phyloP scores from a whole-genome alignment of 2,888 invertebrate genomes.

The Standfussiana lucernea region DNA sequence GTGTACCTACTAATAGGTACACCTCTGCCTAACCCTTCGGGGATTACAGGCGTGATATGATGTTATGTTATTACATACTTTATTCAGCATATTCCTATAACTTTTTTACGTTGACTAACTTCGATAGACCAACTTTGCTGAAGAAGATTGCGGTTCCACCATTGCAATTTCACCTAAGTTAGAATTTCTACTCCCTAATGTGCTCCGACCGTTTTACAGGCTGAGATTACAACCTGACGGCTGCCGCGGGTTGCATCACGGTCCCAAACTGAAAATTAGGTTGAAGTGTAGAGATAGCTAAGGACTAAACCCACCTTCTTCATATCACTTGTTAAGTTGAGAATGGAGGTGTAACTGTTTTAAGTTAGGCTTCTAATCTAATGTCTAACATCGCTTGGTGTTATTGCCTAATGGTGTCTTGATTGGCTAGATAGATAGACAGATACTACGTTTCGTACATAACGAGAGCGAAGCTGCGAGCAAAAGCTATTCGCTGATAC shows the following conservation, averaged over 20 bases:
- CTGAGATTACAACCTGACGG: slow-evolving; percentile 55
- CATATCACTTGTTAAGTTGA: slow-evolving; percentile 30
- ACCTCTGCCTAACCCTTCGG: too few species aligned
- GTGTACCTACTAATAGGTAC: too few species aligned
- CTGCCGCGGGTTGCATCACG: slow-evolving; percentile 48
- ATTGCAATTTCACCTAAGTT: slow-evolving; percentile 50
- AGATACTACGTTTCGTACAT: too few species aligned
- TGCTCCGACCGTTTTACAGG: slow-evolving; percentile 54
- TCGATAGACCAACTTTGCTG: slow-evolving; percentile 41
- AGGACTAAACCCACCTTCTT: slow-evolving; percentile 16
- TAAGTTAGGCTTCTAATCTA: slow-evolving; percentile 12
- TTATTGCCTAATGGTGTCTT: background rate
- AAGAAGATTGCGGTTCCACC: slow-evolving; percentile 31
- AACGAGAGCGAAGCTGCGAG: too few species aligned
- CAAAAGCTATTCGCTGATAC: background rate
- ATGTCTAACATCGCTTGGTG: background rate
- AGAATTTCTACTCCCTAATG: slow-evolving; percentile 61
- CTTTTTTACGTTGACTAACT: slow-evolving; percentile 39
- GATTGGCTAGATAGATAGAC: background rate
- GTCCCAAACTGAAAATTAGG: slow-evolving; percentile 50
- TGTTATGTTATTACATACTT: too few species aligned
- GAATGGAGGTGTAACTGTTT: slow-evolving; percentile 17
- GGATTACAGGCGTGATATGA: too few species aligned
- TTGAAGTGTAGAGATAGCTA: slow-evolving; percentile 29
- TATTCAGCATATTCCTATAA: background rate